phyloP scores from a whole-genome alignment of 2,113 vertebrate species.

The Callaeas wilsoni region DNA sequence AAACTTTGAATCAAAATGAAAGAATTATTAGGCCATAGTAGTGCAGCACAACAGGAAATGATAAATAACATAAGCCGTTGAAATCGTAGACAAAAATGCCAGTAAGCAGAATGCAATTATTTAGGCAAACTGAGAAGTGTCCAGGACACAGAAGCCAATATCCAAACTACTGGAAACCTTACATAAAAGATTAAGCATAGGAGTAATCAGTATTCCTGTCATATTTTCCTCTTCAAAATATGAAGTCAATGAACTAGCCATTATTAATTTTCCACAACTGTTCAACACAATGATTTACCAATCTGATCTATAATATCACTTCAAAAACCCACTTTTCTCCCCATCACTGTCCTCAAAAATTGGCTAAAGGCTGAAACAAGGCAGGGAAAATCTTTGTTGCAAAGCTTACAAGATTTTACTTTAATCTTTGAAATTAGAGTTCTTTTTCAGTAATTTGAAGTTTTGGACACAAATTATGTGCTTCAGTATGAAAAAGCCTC shows the following conservation, averaged over 20 bases:
- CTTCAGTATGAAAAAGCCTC: not conserved
- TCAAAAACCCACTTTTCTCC: not conserved
- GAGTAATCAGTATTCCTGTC: not conserved
- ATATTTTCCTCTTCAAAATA: not conserved
- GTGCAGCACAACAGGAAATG: not conserved
- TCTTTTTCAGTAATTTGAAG: not conserved
- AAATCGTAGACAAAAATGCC: not conserved
- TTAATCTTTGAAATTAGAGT: not conserved
- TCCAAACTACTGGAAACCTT: not conserved
- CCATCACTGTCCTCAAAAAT: not conserved
- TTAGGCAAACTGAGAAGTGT: not conserved
- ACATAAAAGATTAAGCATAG: not conserved
- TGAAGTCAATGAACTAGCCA: not conserved
- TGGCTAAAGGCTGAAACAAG: not conserved
- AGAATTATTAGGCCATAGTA: not conserved
- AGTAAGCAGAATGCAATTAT: not conserved
- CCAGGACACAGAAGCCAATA: not conserved
- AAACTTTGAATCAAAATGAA: not conserved
- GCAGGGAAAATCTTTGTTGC: not conserved
- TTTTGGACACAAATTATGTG: not conserved
- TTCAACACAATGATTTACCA: not conserved
- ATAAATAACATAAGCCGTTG: not conserved
- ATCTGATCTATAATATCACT: not conserved
- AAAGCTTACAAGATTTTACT: not conserved
- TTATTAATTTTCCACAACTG: not conserved